phyloP scores from a whole-genome alignment of 2,113 vertebrate species.

The Cyanoderma ruficeps region DNA sequence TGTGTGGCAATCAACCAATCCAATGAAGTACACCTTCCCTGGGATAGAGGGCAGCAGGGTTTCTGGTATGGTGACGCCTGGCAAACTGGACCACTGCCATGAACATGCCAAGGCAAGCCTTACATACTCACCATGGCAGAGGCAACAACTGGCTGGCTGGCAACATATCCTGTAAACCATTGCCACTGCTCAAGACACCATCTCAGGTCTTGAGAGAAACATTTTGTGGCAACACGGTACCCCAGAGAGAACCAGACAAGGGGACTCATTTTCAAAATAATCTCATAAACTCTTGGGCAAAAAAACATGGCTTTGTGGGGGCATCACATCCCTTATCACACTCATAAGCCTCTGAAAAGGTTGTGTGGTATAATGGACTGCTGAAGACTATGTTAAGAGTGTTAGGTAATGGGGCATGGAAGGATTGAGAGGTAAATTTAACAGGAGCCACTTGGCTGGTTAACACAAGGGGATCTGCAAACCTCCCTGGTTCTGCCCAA shows the following conservation, averaged over 20 bases:
- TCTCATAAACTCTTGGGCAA: background rate
- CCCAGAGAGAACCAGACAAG: background rate
- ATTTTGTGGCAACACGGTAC: background rate
- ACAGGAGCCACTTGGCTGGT: background rate
- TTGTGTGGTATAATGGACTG: background rate
- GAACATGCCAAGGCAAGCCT: rapidly evolving
- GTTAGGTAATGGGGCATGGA: background rate
- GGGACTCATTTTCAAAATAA: background rate
- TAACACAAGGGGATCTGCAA: background rate
- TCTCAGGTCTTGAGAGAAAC: background rate
- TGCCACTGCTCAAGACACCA: background rate
- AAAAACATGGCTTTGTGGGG: background rate
- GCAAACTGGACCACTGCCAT: background rate
- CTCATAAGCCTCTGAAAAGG: background rate
- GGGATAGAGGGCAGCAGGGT: background rate
- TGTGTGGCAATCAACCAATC: background rate
- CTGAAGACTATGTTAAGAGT: background rate
- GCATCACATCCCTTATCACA: background rate
- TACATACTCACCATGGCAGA: background rate
- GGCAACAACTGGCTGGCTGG: background rate
- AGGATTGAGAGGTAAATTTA: background rate
- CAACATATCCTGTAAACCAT: background rate
- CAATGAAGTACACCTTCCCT: background rate
- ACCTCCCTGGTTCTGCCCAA: background rate
- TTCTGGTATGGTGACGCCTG: background rate